Evolutionary conservation across 2,113 vertebrate species (phyloP).

Genomic region (Saccopteryx leptura): DNA sequence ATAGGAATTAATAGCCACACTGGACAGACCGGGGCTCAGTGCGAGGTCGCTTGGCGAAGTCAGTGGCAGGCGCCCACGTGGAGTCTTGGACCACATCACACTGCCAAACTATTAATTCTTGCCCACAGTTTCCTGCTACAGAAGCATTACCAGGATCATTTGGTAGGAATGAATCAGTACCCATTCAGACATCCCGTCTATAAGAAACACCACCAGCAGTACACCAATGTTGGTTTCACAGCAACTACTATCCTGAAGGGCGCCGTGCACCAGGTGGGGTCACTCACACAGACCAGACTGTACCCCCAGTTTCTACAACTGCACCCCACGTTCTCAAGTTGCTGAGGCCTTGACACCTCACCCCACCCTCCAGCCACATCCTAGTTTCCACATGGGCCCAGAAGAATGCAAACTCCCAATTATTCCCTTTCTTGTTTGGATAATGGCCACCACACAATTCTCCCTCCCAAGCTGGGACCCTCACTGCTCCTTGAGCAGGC

Average conservation of each 20-base stretch:
- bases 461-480: neutral
- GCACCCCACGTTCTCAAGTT: neutral
- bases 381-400: constrained; percentile 7
- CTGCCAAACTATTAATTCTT: neutral
- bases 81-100: neutral
- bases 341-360: neutral
- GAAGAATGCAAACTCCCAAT: constrained; percentile 26
- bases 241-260: neutral
- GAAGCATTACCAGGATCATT: neutral
- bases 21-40: neutral
- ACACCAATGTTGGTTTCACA: neutral
- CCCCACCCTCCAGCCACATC: neutral
- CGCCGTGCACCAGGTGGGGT: neutral
- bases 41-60: neutral
- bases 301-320: neutral
- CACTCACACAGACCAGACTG: neutral
- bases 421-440: constrained; percentile 51
- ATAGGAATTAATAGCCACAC: neutral
- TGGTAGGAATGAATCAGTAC: neutral
- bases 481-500: constrained; percentile 15
- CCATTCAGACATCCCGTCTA: neutral
- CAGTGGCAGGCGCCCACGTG: neutral
- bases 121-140: neutral
- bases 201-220: neutral
- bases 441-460: constrained; percentile 52